These are phyloP conservation scores for Pollenia griseotomentosa DNA, from an alignment of 2,888 invertebrate genomes.

Conservation along the genomic window DNA sequence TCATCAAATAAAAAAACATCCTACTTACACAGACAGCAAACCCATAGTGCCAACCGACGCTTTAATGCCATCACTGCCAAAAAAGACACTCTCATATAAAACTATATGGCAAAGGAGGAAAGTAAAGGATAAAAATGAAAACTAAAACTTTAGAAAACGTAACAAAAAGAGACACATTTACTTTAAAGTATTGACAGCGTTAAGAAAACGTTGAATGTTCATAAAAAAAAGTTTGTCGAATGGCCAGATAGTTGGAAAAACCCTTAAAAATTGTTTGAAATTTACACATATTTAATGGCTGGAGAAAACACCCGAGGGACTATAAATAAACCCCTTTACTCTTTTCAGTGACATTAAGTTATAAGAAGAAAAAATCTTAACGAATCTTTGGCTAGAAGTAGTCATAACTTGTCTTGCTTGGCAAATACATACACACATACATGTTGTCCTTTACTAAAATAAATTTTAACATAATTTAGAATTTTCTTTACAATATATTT, in stretches of 20 bases:
- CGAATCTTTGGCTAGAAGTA: background rate
- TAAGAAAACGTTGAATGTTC: constrained; percentile 12
- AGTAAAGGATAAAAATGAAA: background rate
- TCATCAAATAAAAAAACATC: constrained; percentile 24
- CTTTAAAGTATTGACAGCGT: constrained; percentile 40
- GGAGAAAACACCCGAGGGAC: constrained; percentile 30
- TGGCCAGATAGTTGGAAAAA: constrained; percentile 1
- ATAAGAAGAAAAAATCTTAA: constrained; percentile 4
- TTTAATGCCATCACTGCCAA: constrained; percentile 4
- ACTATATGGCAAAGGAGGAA: background rate
- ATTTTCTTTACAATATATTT: background rate
- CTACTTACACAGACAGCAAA: background rate
- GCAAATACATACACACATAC: too few species aligned
- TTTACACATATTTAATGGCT: background rate
- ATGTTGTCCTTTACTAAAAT: background rate
- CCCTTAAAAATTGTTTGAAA: constrained; percentile 3
- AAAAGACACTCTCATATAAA: constrained; percentile 1
- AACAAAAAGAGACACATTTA: constrained; percentile 14
- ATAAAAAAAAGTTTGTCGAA: background rate
- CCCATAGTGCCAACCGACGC: background rate
- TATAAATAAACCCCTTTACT: constrained; percentile 57
- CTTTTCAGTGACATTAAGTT: constrained; percentile 52
- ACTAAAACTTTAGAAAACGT: constrained; percentile 1
- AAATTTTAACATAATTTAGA: background rate
- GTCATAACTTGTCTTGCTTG: constrained; percentile 6